Evolutionary conservation across 1,140 invertebrate species (phyloP).

Genomic region (Hylyphantes graminicola): DNA sequence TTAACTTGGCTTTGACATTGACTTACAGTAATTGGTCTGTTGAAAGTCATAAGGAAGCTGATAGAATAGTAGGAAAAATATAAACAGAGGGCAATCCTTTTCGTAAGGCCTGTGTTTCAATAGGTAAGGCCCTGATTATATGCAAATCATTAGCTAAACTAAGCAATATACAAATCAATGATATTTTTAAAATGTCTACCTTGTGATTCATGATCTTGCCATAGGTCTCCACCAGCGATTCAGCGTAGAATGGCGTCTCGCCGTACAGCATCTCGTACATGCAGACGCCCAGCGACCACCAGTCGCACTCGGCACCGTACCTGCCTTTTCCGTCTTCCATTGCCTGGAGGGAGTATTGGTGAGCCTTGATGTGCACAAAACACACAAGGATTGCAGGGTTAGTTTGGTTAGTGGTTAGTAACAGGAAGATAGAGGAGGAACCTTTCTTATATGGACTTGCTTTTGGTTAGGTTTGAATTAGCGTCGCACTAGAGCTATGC

Average conservation of each 20-base stretch:
- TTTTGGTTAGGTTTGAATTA: background rate
- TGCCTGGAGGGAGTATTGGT: constrained; percentile 66
- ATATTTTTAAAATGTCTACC: constrained; percentile 78
- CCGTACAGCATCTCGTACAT: constrained; percentile 99
- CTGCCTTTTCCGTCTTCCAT: constrained; percentile 88
- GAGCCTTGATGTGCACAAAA: constrained; percentile 53
- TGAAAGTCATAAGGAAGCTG: too few species aligned
- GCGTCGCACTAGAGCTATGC: too few species aligned
- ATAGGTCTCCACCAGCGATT: constrained; percentile 99
- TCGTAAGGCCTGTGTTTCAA: too few species aligned
- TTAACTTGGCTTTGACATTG: too few species aligned
- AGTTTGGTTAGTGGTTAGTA: background rate
- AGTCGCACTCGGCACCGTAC: constrained; percentile 98
- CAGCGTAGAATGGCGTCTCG: constrained; percentile 99
- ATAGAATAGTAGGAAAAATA: too few species aligned
- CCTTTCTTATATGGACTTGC: background rate
- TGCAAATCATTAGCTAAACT: too few species aligned
- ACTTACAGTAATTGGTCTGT: too few species aligned
- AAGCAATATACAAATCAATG: too few species aligned
- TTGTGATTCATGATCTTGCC: constrained; percentile 99
- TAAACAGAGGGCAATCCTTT: too few species aligned
- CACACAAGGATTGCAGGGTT: background rate
- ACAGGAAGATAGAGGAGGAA: background rate
- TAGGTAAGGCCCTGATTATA: too few species aligned
- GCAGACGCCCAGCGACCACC: constrained; percentile 99